Conservation (phyloP, 2,888 invertebrate species). For the Agrotis exclamationis region DNA sequence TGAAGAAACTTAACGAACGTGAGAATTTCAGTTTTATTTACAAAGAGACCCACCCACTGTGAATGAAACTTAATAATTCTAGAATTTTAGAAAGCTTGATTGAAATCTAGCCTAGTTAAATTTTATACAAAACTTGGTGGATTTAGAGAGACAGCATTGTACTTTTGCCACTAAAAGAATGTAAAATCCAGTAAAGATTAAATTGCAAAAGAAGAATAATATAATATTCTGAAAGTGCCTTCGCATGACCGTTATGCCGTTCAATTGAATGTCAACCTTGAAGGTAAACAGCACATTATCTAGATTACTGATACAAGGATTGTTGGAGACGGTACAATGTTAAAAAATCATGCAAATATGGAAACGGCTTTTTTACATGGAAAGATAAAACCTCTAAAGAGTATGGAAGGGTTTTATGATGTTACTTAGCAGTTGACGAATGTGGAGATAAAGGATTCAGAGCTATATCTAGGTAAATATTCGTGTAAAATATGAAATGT, state of each 20-base stretch:
- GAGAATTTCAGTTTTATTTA: background rate
- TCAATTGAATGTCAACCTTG: slow-evolving; percentile 24
- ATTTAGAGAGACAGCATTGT: background rate
- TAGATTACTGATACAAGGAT: slow-evolving; percentile 30
- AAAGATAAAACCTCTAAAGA: background rate
- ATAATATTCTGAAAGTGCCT: slow-evolving; percentile 1
- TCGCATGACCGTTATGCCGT: slow-evolving; percentile 7
- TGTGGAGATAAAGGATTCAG: no score
- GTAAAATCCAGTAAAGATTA: background rate
- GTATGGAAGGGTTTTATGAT: no score
- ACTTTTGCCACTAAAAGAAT: no score
- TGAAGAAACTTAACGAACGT: background rate
- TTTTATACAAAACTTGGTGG: background rate
- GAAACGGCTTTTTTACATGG: background rate
- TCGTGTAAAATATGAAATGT: background rate
- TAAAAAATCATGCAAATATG: slow-evolving; percentile 13
- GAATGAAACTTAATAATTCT: background rate
- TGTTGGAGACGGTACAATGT: background rate
- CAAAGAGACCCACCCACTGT: background rate
- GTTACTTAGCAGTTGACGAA: background rate
- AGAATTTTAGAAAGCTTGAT: background rate
- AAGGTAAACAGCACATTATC: slow-evolving; percentile 25
- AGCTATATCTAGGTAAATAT: background rate
- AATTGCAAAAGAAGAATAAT: background rate
- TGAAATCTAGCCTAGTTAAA: background rate